phyloP scores from a whole-genome alignment of 2,113 vertebrate species.

The Casuarius casuarius region DNA sequence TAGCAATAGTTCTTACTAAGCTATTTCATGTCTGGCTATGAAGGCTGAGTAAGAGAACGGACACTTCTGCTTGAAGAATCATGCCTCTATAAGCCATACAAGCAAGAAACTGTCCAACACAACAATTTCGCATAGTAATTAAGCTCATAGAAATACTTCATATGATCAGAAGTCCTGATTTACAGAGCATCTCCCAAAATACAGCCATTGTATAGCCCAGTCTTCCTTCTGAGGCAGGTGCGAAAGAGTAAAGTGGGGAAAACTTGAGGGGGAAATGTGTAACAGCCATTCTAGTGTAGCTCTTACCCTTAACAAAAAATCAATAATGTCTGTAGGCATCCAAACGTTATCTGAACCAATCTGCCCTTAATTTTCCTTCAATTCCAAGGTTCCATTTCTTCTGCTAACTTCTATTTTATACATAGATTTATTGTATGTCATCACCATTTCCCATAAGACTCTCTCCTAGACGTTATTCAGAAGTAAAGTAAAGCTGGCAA shows the following conservation, averaged over 20 bases:
- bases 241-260: background rate
- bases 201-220: background rate
- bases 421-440: background rate
- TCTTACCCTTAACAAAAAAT: background rate
- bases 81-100: fast-evolving
- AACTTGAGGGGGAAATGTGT: background rate
- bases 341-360: background rate
- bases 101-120: background rate
- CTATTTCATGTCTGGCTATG: background rate
- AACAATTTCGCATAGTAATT: background rate
- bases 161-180: background rate
- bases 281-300: background rate
- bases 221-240: background rate
- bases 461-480: background rate
- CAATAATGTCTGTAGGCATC: background rate
- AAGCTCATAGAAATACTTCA: background rate
- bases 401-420: background rate
- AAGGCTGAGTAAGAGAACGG: background rate
- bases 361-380: background rate
- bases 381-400: background rate
- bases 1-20: background rate
- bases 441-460: background rate
- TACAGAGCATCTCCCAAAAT: background rate
- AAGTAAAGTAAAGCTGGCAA: background rate
- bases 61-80: background rate